Conservation (phyloP, 2,113 vertebrate species). For the Phylloscopus trochiloides region DNA sequence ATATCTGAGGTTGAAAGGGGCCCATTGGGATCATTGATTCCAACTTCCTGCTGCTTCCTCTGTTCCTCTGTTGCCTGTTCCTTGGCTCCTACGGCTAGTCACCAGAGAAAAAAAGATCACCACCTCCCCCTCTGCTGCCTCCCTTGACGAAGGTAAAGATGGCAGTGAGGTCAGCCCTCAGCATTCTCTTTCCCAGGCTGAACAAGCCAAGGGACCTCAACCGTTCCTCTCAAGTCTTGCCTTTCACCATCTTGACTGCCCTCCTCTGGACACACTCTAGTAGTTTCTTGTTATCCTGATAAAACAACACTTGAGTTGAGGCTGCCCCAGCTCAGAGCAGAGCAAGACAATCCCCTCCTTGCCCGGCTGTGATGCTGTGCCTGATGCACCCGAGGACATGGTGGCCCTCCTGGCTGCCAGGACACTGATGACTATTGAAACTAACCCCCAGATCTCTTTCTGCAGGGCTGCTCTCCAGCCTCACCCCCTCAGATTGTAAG, state of each 20-base stretch:
- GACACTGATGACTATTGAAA: not conserved
- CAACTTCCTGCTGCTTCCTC: not conserved
- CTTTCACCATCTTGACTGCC: not conserved
- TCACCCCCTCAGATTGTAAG: not conserved
- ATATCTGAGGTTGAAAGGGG: not conserved
- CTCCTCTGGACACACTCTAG: not conserved
- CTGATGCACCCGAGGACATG: rapidly evolving
- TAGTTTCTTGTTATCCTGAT: not conserved
- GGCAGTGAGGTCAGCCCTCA: not conserved
- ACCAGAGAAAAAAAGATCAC: not conserved
- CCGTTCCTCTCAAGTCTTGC: no score
- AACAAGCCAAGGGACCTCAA: not conserved
- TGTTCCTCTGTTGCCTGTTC: not conserved
- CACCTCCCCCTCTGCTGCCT: rapidly evolving
- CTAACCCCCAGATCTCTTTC: not conserved
- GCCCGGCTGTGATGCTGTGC: rapidly evolving
- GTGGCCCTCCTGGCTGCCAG: not conserved
- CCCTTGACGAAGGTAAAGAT: not conserved
- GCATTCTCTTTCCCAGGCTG: not conserved
- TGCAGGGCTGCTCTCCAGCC: not conserved
- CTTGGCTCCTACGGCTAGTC: rapidly evolving
- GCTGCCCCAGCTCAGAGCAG: rapidly evolving
- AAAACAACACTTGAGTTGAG: not conserved
- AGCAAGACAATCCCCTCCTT: not conserved
- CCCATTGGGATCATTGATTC: not conserved